phyloP scores from a whole-genome alignment of 1,140 invertebrate genomes.

The Protaetia brevitarsis region DNA sequence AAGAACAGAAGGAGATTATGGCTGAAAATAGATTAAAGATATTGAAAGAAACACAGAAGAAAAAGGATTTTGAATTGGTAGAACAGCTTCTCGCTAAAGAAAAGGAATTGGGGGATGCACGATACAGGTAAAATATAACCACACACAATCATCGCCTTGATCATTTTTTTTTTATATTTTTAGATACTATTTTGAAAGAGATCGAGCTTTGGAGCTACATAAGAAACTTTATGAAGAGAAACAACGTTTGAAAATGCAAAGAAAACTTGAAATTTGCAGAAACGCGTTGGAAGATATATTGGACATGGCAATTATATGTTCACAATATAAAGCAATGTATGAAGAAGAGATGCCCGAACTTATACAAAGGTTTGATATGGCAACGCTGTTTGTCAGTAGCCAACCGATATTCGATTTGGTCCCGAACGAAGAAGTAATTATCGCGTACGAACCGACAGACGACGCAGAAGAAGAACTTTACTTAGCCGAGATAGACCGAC shows the following conservation, averaged over 20 bases:
- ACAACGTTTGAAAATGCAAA: slow-evolving; percentile 48
- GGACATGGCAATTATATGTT: slow-evolving; percentile 53
- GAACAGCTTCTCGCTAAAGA: slow-evolving; percentile 49
- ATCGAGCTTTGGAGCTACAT: slow-evolving; percentile 53
- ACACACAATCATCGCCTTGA: background rate
- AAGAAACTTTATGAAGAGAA: slow-evolving; percentile 52
- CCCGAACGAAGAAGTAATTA: slow-evolving; percentile 22
- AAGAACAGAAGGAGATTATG: slow-evolving; percentile 54
- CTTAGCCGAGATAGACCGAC: slow-evolving; percentile 35
- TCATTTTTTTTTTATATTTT: background rate
- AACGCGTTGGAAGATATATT: slow-evolving; percentile 53
- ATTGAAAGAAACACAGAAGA: slow-evolving; percentile 50
- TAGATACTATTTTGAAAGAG: slow-evolving; percentile 52
- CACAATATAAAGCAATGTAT: slow-evolving; percentile 50
- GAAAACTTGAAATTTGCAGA: slow-evolving; percentile 52
- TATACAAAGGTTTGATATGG: slow-evolving; percentile 55
- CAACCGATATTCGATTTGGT: too few species aligned
- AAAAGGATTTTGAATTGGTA: slow-evolving; percentile 50
- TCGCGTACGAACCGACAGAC: slow-evolving; percentile 24
- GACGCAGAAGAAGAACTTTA: slow-evolving; percentile 29
- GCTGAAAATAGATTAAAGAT: slow-evolving; percentile 52
- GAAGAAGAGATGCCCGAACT: slow-evolving; percentile 48
- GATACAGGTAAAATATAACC: slow-evolving; percentile 24
- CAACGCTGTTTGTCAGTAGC: slow-evolving; percentile 53
- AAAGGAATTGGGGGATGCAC: slow-evolving; percentile 49